Base-by-base conservation (phyloP, 2,113 vertebrate genomes). In the Lampris megalopsis region DNA sequence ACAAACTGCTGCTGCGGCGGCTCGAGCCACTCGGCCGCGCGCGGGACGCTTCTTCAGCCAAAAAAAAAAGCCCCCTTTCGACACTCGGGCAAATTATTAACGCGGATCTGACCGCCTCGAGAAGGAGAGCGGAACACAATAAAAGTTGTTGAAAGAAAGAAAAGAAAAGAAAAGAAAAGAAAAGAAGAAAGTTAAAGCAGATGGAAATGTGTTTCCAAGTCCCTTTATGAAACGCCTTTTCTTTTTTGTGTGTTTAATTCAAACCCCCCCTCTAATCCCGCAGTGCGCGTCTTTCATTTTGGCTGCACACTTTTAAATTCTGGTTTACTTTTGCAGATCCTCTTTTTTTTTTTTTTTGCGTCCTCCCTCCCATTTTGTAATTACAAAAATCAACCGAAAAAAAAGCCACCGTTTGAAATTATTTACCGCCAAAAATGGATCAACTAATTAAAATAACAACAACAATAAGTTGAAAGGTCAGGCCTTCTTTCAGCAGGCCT, bases 1-100 rank as follows among this genome's bases (percentile, higher is more conserved):
- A 47, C 58, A 61, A 72, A 24, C 24, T 24, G 24, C 24, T 24
- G 81, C 71, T 79, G 84, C 63, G 68, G 85, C 84, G 86, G 91
- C 91, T 85, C 83, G 82, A 90, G 83, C 86, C 84, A 87, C 79
- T 85, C 84, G 80, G 81, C 88, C 89, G 86, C 85, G 88, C 86
- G 80, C 81, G 24, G 24, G 24, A 24, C 24, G 24, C 24, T 24
- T 24, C 24, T 24, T 24, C 24, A 24, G 24, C 24, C 24, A 24
- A 24, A 24, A 24, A 24, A 24, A 85, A 87, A 83, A 82, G 81
- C 49, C 71, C 72, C 1, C 53, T 77, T 89, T 77, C 88, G 71
- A 91, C 88, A 90, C 84, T 86, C 91, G 78, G 24, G 79, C 71
- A 77, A 89, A 88, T 87, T 86, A 79, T 88, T 72, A 83, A 90